A percentile compares a stretch with the other conserved stretches of the same genome.
These are phyloP conservation scores for Vulpes vulpes DNA, from an alignment of 2,113 vertebrate species.

Conservation along the genomic window DNA sequence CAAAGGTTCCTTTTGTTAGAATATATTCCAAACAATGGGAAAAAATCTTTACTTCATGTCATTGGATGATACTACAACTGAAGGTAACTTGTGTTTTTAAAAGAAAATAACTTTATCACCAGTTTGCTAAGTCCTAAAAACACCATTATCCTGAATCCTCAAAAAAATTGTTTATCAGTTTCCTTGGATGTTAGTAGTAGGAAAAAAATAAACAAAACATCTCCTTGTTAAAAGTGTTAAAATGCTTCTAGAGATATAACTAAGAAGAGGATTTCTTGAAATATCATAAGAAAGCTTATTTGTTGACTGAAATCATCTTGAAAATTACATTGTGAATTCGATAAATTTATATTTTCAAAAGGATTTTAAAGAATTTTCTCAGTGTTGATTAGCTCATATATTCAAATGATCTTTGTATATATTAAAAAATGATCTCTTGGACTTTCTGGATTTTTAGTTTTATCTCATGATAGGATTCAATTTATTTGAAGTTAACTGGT, in stretches of 20 bases:
- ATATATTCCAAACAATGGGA: neutral
- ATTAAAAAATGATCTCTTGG: neutral
- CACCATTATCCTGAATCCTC: neutral
- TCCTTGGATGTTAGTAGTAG: neutral
- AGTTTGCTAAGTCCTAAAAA: neutral
- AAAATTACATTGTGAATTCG: neutral
- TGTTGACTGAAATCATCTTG: neutral
- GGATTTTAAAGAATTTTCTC: slow-evolving; percentile 6
- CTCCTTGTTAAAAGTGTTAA: neutral
- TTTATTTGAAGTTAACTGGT: neutral
- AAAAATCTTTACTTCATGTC: slow-evolving; percentile 36
- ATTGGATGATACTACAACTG: neutral
- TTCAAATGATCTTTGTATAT: neutral
- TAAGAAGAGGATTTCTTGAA: neutral
- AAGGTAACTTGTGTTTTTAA: slow-evolving; percentile 62
- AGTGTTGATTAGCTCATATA: neutral
- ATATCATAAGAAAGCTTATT: neutral
- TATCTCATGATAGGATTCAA: neutral
- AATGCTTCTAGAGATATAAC: neutral
- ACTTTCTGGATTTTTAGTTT: slow-evolving; percentile 39
- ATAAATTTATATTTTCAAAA: slow-evolving; percentile 6
- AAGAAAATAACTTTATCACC: neutral
- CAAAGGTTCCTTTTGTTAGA: slow-evolving; percentile 55
- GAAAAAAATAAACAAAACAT: neutral
- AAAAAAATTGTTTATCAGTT: neutral